Conservation (phyloP, 1,140 invertebrate species). For the Drosophila mayri region DNA sequence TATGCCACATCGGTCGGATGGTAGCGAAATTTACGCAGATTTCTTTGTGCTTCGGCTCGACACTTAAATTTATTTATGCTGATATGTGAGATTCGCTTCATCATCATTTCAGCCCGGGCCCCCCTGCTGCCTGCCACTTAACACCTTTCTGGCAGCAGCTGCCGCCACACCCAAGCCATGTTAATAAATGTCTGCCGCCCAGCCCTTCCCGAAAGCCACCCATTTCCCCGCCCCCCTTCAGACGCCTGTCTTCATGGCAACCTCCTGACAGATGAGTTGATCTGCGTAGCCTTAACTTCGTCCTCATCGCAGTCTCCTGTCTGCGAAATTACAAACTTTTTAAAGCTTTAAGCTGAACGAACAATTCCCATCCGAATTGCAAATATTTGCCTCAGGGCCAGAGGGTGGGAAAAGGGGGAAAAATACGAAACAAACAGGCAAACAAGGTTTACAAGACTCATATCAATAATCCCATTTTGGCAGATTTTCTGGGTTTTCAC, state of each 20-base stretch:
- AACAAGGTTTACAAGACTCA: conserved; percentile 59
- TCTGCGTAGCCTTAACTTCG: conserved; percentile 54
- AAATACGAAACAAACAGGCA: conserved; percentile 23
- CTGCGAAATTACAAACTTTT: conserved; percentile 69
- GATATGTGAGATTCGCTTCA: conserved; percentile 69
- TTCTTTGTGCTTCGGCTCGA: conserved; percentile 50
- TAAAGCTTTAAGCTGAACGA: conserved; percentile 69
- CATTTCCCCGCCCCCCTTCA: background rate
- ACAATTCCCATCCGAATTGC: conserved; percentile 37
- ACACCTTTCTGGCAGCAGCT: conserved; percentile 52
- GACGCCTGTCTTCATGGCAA: background rate
- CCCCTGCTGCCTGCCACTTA: conserved; percentile 42
- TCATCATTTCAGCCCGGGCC: conserved; percentile 70
- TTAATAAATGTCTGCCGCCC: conserved; percentile 68
- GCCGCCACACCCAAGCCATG: conserved; percentile 56
- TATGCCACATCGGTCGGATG: conserved; percentile 51
- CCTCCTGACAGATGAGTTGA: conserved; percentile 58
- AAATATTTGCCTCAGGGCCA: conserved; percentile 40
- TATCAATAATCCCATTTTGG: conserved; percentile 79
- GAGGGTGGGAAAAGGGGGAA: background rate
- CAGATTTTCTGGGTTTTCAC: conserved; percentile 39
- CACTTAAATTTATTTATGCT: conserved; percentile 61
- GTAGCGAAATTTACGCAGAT: conserved; percentile 74
- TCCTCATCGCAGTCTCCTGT: conserved; percentile 21
- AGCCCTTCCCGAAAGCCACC: background rate